Conservation (phyloP, 2,888 invertebrate species). For the Eristalis pertinax region DNA sequence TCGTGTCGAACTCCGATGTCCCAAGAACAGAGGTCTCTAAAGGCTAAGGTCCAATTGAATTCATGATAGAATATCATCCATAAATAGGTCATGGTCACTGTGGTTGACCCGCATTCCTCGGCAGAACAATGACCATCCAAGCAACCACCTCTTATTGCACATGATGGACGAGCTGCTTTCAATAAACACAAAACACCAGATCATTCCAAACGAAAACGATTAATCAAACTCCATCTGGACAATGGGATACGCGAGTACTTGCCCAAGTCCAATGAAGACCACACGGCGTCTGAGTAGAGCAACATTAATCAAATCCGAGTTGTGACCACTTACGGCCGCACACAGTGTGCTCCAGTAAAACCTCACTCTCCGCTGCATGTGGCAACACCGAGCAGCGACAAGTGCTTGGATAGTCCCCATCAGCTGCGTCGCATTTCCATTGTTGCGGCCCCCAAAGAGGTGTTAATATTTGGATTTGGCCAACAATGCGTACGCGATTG, state of each 20-base stretch:
- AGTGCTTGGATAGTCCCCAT: neutral
- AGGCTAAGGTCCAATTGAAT: neutral
- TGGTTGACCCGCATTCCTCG: neutral
- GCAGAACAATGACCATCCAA: neutral
- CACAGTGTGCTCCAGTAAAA: neutral
- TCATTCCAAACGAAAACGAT: neutral
- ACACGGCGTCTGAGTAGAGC: neutral
- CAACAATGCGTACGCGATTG: conserved; percentile 16
- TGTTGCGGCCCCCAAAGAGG: conserved; percentile 17
- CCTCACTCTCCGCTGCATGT: neutral
- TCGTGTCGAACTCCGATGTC: neutral
- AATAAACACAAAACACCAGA: neutral
- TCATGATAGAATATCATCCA: neutral
- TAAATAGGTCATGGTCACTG: neutral
- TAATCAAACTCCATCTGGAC: neutral
- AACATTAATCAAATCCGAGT: neutral
- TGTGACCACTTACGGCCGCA: neutral
- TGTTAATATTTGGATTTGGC: conserved; percentile 30
- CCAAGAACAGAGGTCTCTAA: neutral
- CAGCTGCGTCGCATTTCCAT: neutral
- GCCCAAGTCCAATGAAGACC: neutral
- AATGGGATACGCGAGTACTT: neutral
- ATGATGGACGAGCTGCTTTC: neutral
- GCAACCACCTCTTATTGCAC: neutral
- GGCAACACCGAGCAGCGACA: neutral